These are phyloP conservation scores for Syrista parreyssii DNA, from an alignment of 2,888 invertebrate genomes.

Conservation along the genomic window DNA sequence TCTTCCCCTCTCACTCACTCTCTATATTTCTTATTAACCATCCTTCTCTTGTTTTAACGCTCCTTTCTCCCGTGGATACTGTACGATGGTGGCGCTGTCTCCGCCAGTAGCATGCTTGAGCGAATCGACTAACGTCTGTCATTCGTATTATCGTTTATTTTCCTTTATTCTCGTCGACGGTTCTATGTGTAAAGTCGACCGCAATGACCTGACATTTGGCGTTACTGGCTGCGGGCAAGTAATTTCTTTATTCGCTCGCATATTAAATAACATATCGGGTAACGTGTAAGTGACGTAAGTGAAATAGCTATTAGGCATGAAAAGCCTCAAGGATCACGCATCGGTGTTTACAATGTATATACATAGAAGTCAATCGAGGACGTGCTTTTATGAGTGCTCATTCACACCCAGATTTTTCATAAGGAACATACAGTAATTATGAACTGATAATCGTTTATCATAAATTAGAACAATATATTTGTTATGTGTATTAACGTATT, in stretches of 20 bases:
- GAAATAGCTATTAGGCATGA: neutral
- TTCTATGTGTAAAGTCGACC: too few relatives aligned
- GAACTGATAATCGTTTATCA: neutral
- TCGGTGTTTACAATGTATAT: neutral
- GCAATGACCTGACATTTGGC: too few relatives aligned
- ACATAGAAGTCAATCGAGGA: neutral
- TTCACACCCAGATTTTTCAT: neutral
- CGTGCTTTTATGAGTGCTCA: neutral
- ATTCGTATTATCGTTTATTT: neutral
- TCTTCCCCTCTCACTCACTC: neutral
- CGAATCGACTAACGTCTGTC: neutral
- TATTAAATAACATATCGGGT: neutral
- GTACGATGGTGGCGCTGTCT: neutral
- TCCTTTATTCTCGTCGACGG: too few relatives aligned
- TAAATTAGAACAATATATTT: neutral
- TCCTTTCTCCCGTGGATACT: neutral
- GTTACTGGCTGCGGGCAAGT: too few relatives aligned
- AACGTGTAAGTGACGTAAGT: neutral
- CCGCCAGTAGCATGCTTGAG: neutral
- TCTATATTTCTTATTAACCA: neutral
- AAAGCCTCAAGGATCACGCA: neutral
- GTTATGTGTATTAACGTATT: neutral
- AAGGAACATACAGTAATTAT: neutral
- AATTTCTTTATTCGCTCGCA: too few relatives aligned
- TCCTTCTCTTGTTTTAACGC: neutral